These are phyloP conservation scores for Drosophila sechellia DNA, from an alignment of 1,140 invertebrate species.

Conservation along the genomic window DNA sequence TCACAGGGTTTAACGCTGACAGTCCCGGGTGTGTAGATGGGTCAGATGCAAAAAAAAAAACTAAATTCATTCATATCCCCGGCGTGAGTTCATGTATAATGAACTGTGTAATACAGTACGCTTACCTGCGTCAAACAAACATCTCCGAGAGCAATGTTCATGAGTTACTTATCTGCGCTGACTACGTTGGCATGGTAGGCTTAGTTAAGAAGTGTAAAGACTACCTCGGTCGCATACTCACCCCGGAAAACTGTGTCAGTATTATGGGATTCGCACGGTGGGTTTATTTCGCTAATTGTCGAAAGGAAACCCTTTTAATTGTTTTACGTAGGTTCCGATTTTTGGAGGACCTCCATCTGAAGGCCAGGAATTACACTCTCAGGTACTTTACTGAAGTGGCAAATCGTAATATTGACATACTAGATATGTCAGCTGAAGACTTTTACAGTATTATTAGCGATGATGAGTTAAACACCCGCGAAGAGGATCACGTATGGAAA, in stretches of 20 bases:
- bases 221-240: slow-evolving; percentile 88
- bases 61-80: slow-evolving; percentile 87
- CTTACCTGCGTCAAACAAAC: slow-evolving; percentile 90
- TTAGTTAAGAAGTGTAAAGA: slow-evolving; percentile 91
- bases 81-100: slow-evolving; percentile 91
- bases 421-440: slow-evolving; percentile 89
- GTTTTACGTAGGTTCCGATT: slow-evolving; percentile 64
- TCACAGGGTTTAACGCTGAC: slow-evolving; percentile 88
- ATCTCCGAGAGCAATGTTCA: slow-evolving; percentile 91
- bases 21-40: slow-evolving; percentile 16
- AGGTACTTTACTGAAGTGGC: slow-evolving; percentile 90
- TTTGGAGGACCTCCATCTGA: slow-evolving; percentile 88
- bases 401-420: slow-evolving; percentile 89
- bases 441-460: slow-evolving; percentile 89
- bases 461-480: slow-evolving; percentile 90
- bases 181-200: slow-evolving; percentile 92
- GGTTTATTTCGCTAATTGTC: background rate
- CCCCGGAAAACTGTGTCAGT: slow-evolving; percentile 91
- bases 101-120: slow-evolving; percentile 91
- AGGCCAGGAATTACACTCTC: slow-evolving; percentile 89
- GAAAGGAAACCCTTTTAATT: slow-evolving; percentile 49
- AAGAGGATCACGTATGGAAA: slow-evolving; percentile 87
- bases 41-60: slow-evolving; percentile 71
- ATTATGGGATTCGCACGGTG: slow-evolving; percentile 91
- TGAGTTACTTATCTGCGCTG: slow-evolving; percentile 89